Base-by-base conservation (phyloP, 1,140 invertebrate species). In the Anthonomus grandis region DNA sequence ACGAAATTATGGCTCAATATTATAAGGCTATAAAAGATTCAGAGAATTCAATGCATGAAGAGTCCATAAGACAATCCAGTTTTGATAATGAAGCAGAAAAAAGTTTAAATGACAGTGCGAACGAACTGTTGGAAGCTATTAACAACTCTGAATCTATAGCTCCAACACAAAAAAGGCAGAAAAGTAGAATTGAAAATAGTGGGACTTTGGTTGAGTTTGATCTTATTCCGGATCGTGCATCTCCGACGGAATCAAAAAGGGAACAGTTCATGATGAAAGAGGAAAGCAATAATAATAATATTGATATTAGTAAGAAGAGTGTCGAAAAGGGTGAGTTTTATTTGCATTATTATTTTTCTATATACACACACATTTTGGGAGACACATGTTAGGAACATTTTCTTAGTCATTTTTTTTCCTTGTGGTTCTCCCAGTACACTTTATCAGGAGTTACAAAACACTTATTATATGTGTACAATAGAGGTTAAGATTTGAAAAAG, bases 121-220 rank as follows among this genome's bases (percentile, higher is more conserved):
- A 45, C 37, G 56, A 58, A 21, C 56, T 58, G 5, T 18, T 51
- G 15, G 56, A 58, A 27, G 56, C 54, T n/a, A 56, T 56, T n/a
- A 47, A 48, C 10, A 56, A 56, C 31, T 56, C 54, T 3, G 54
- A 56, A 18, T 41, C 54, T 3, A 21, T 48, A n/a, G 54, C 54
- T 5, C 54, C 54, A 15, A 27, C 44, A 25, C 39, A 39, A 23
- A 56, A 41, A 24, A 37, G 10, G 13, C 3, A 19, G 18, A 22
- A 1, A 37, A 17, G 27, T 36, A 24, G 19, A 22, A 6, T 2
- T 2, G 39, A 44, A 1, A 27, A 27, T 54, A 34, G 36, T 34
- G 47, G 36, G 22, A 38, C 27, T 5, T 41, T 5, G 9, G 3
- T 31, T 4, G 27, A 50, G 9, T n/a, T n/a, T n/a, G 27, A 15